Base-by-base conservation (phyloP, 2,113 vertebrate genomes). In the Oreochromis spilurus region DNA sequence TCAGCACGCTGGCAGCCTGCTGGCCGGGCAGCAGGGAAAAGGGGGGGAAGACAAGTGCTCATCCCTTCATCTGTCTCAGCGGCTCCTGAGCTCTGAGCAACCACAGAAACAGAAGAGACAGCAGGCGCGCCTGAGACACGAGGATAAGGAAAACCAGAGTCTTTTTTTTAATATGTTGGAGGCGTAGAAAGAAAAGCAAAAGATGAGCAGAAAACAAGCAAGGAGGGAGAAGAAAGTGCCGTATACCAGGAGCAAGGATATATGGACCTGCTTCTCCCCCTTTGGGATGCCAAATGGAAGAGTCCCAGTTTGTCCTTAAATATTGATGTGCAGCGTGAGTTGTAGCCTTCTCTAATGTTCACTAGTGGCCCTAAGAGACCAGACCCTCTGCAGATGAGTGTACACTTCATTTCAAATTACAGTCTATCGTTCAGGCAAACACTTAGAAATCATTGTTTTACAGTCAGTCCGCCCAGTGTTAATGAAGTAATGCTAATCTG, bases 361-460 rank as follows among this genome's bases (percentile, higher is more conserved):
- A 90, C 84, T 92, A 95, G 91, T 93, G 92, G 88, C 93, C 94
- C 93, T 91, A n/a, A 14, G 95, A 94, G 93, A 90, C 89, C 79
- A 14, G 78, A 88, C 79, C 82, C 83, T 93, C 89, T 79, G 79
- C 80, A 90, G 90, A 94, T 82, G 84, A 65, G 84, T 77, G 31
- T 88, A 85, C 92, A 91, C 92, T 95, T 95, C 90, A 96, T 95
- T 96, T 95, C 60, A 93, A 93, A 95, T 95, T 94, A 95, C 88
- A 88, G 85, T 87, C 93, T 78, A 87, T 93, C 57, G 40, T 95
- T 95, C 87, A 93, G 90, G 93, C 75, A 55, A 78, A 88, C 85
- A 80, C 84, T 82, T 84, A 82, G 29, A 87, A 60, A 80, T 85
- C 16, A 52, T 52, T 88, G 88, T 84, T 95, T 94, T 93, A 91